phyloP scores from a whole-genome alignment of 2,888 invertebrate genomes.

The Congeria kusceri region DNA sequence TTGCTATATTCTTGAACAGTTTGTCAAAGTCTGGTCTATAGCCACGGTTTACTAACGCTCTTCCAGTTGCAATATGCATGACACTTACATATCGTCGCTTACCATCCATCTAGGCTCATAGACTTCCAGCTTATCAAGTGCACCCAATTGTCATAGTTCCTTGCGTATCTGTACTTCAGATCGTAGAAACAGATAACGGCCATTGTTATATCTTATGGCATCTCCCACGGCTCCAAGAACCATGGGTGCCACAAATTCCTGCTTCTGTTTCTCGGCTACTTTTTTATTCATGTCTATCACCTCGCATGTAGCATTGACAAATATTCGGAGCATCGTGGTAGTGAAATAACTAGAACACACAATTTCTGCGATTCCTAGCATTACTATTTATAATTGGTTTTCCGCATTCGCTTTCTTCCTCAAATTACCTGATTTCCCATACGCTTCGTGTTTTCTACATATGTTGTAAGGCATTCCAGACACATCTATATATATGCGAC shows the following conservation, averaged over 20 bases:
- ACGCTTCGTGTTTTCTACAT: too few species aligned
- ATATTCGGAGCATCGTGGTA: too few species aligned
- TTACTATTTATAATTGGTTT: too few species aligned
- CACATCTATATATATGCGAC: too few species aligned
- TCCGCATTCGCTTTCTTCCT: neutral
- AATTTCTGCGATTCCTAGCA: too few species aligned
- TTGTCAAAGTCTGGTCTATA: slow-evolving; percentile 45
- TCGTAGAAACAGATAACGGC: slow-evolving; percentile 81
- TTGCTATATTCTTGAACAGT: slow-evolving; percentile 64
- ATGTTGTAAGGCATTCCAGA: too few species aligned
- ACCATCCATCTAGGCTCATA: slow-evolving; percentile 77
- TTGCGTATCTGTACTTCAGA: slow-evolving; percentile 75
- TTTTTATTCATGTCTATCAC: too few species aligned
- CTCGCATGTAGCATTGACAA: too few species aligned
- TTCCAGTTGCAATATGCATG: slow-evolving; percentile 83
- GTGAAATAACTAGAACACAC: too few species aligned
- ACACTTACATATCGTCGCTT: slow-evolving; percentile 85
- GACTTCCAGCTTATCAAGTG: slow-evolving; percentile 73
- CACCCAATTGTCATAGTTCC: slow-evolving; percentile 76
- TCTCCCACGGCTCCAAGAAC: slow-evolving; percentile 83
- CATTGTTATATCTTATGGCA: slow-evolving; percentile 82
- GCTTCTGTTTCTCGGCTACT: too few species aligned
- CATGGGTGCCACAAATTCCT: slow-evolving; percentile 79
- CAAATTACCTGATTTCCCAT: neutral
- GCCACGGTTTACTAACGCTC: slow-evolving; percentile 58